Base-by-base conservation (phyloP, 2,113 vertebrate genomes). In the Microcebus griseorufus region DNA sequence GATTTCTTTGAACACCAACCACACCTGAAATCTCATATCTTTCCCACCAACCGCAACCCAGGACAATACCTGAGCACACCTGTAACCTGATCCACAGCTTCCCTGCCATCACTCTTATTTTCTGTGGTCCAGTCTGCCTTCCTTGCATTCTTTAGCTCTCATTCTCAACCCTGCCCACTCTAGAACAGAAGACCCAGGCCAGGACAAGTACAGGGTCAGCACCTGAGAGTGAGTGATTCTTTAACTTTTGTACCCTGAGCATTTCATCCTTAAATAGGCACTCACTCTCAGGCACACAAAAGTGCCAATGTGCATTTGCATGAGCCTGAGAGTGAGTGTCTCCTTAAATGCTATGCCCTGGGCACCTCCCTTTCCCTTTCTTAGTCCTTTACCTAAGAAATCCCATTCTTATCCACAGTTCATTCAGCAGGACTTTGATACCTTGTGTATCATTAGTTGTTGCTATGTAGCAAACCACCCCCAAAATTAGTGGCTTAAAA, bases 401-500 rank as follows among this genome's bases (percentile, higher is more conserved):
- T 34, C 45, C 34, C 34, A 73, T 73, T 55, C 78, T 53, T 37
- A 37, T 48, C 42, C 75, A 22, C 25, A 94, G 64, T 1, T 25
- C 64, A 72, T 48, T 84, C 27, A 64, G n/a, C n/a, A 78, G 25
- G 55, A 79, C 45, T 11, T 84, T 62, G 48, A 72, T 6, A 17
- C 12, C 86, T 60, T 83, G 17, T 78, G 51, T 37, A 88, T 62
- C 58, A 53, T 69, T 76, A 75, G 22, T 69, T 82, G 51, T 65
- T 64, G 32, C 62, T 72, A 9, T 72, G 14, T 65, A 86, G 51
- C 67, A 94, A 94, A 60, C 51, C 39, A 76, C n/a, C 39, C 13
- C 80, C 37, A 48, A 75, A 92, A 87, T 55, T 91, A 60, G 48
- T 75, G 75, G 25, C 76, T 87, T 94, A 62, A 94, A 81, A 34